phyloP scores from a whole-genome alignment of 1,140 invertebrate genomes.

The Eriosoma lanigerum region DNA sequence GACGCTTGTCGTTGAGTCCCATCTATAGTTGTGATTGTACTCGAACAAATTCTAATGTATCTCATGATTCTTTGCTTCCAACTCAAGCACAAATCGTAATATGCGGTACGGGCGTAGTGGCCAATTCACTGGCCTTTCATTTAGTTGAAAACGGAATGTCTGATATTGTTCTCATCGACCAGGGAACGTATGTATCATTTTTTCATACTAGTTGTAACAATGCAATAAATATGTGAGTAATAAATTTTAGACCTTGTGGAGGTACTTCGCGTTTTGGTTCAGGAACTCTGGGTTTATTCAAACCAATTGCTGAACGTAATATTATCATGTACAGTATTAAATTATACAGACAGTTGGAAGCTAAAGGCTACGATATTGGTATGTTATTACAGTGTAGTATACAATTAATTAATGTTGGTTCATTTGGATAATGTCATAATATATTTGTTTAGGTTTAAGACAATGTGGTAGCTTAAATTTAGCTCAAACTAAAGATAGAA shows the following conservation, averaged over 20 bases:
- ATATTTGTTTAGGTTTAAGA: constrained; percentile 60
- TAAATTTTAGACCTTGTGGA: constrained; percentile 63
- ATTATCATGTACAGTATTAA: constrained; percentile 66
- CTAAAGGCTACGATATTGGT: constrained; percentile 66
- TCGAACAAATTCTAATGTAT: not conserved
- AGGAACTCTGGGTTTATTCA: constrained; percentile 67
- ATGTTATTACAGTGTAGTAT: constrained; percentile 53
- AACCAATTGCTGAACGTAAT: constrained; percentile 62
- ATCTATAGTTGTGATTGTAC: not conserved
- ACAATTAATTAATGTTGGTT: constrained; percentile 8
- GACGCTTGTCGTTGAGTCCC: not conserved
- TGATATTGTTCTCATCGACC: constrained; percentile 74
- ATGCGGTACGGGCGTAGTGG: constrained; percentile 92
- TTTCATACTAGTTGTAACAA: too few relatives aligned
- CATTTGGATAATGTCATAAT: constrained; percentile 1
- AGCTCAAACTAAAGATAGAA: constrained; percentile 71
- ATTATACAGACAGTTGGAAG: constrained; percentile 66
- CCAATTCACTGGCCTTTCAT: constrained; percentile 92
- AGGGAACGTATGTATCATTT: constrained; percentile 63
- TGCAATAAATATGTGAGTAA: not conserved
- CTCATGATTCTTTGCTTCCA: constrained; percentile 52
- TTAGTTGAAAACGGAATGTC: constrained; percentile 84
- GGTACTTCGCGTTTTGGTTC: constrained; percentile 70
- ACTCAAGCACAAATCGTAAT: constrained; percentile 72
- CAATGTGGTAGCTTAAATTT: constrained; percentile 72